A percentile compares a stretch with the other conserved stretches of the same genome.
phyloP scores from a whole-genome alignment of 2,113 vertebrate genomes.

The Oceanites oceanicus region DNA sequence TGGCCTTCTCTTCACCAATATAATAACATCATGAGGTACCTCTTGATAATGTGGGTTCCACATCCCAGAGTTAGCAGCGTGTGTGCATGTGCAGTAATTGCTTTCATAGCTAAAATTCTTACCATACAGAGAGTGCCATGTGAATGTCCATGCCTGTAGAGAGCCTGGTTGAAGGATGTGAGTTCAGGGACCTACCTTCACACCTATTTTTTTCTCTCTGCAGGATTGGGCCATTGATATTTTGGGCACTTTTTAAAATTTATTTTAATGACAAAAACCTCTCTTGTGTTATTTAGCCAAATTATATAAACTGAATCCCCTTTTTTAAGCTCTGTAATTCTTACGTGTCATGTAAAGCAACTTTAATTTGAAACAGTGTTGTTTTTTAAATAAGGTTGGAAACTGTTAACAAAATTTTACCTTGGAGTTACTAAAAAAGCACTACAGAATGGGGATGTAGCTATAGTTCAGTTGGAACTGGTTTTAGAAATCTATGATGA shows the following conservation, averaged over 20 bases:
- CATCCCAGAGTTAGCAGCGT: not conserved
- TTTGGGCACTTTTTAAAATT: not conserved
- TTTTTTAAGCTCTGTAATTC: not conserved
- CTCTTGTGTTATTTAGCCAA: not conserved
- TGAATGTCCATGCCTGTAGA: not conserved
- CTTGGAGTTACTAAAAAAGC: not conserved
- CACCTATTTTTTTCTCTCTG: not conserved
- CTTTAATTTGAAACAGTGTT: constrained; percentile 14
- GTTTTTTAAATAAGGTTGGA: not conserved
- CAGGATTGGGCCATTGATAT: not conserved
- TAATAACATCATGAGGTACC: not conserved
- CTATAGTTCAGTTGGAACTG: not conserved
- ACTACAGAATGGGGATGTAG: constrained; percentile 29
- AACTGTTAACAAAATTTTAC: not conserved
- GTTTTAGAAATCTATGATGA: not conserved
- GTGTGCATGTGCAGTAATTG: not conserved
- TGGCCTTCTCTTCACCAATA: not conserved
- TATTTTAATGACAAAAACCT: not conserved
- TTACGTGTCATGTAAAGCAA: not conserved
- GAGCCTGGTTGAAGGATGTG: not conserved
- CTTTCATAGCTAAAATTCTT: not conserved
- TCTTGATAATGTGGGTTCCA: not conserved
- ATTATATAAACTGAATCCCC: not conserved
- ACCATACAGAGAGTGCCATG: no score
- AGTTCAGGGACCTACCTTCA: not conserved